phyloP scores from a whole-genome alignment of 2,797 vertebrate genomes.

The Kryptopterus vitreolus region DNA sequence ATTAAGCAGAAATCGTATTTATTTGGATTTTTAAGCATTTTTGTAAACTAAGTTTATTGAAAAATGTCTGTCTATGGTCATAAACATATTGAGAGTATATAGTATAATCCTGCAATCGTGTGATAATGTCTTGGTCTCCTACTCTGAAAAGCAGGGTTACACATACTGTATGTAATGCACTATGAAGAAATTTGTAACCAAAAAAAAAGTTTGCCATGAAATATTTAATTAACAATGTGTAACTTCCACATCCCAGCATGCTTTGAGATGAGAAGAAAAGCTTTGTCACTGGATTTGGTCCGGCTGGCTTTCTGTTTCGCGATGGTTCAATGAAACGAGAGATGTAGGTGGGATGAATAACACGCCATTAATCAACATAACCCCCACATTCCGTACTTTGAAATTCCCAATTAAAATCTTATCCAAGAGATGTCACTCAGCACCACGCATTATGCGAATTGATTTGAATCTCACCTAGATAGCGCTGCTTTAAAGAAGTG shows the following conservation, averaged over 20 bases:
- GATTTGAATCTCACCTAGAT: constrained; percentile 59
- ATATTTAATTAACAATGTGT: not conserved
- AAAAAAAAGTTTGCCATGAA: not conserved
- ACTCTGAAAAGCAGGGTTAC: not conserved
- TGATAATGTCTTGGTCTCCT: not conserved
- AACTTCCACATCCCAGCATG: constrained; percentile 7
- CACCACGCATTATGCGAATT: constrained; percentile 57
- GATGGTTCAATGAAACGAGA: constrained; percentile 9
- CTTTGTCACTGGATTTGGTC: not conserved
- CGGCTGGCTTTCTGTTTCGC: constrained; percentile 3
- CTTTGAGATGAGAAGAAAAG: constrained; percentile 5
- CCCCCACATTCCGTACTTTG: constrained; percentile 34
- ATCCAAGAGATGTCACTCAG: constrained; percentile 64
- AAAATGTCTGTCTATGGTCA: not conserved
- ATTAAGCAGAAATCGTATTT: not conserved
- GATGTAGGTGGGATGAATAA: constrained; percentile 40
- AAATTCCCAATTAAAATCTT: constrained; percentile 67
- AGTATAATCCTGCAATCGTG: not conserved
- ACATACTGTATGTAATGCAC: too few relatives aligned
- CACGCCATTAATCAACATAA: constrained; percentile 46
- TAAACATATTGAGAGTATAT: not conserved
- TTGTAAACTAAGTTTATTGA: not conserved
- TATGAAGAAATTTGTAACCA: constrained; percentile 4
- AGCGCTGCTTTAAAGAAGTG: not conserved
- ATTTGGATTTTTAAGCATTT: not conserved